Conservation (phyloP, 2,888 invertebrate species). For the Tiliacea aurago region DNA sequence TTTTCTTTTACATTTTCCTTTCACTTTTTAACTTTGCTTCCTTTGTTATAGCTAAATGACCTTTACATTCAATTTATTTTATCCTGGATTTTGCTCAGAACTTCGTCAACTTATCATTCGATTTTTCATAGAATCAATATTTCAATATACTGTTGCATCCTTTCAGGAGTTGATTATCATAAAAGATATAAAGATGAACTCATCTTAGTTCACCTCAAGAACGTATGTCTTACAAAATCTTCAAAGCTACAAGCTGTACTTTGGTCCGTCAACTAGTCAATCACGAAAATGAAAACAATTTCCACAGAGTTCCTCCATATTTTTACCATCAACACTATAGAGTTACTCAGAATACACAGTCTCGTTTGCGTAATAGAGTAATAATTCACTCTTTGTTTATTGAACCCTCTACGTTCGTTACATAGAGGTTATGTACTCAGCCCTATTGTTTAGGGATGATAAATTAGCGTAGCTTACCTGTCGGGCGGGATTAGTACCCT, state of each 20-base stretch:
- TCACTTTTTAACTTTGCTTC: not conserved
- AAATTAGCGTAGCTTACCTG: constrained; percentile 89
- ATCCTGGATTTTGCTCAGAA: not conserved
- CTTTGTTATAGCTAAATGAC: not conserved
- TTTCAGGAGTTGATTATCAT: not conserved
- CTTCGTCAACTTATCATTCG: not conserved
- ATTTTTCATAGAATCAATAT: not conserved
- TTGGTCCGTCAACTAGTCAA: not conserved
- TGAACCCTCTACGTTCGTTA: constrained; percentile 78
- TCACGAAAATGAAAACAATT: too few species aligned
- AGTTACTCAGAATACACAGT: not conserved
- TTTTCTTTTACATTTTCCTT: not conserved
- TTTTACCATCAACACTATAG: not conserved
- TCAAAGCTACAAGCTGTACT: not conserved
- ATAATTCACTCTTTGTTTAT: constrained; percentile 78
- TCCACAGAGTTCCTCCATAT: not conserved
- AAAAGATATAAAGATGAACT: not conserved
- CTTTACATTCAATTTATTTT: not conserved
- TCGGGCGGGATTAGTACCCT: constrained; percentile 85
- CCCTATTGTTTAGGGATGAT: constrained; percentile 89
- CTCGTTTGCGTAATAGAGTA: constrained; percentile 47
- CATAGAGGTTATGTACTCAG: constrained; percentile 74
- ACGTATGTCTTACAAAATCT: not conserved
- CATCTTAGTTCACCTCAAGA: too few species aligned
- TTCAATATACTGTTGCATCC: not conserved